Evolutionary conservation across 2,888 invertebrate genomes (phyloP), one percentile per base, ranked within the genome.

Genomic region (Synanthedon myopaeformis): DNA sequence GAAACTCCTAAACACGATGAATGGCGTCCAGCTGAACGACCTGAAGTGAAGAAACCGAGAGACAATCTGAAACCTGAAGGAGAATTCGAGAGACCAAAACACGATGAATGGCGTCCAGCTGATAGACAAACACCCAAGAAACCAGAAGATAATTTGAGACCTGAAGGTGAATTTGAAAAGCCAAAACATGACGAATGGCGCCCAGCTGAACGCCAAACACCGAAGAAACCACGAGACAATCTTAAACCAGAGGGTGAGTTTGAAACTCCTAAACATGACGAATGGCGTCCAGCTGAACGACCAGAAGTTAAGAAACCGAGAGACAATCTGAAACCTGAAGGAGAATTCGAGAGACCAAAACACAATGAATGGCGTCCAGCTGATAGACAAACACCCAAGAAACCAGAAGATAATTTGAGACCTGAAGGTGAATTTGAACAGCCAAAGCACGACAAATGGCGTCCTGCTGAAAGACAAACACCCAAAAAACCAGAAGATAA

Each of bases 1-100:
- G 79, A 89, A 52, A 65, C 74, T 5, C 88, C 88, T 0, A 78
- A 78, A 5, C 81, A 73, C 51, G 75, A 76, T 1, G 58, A 84
- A 72, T 85, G 75, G 67, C 63, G 65, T 0, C 85, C 88, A 1
- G 88, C 80, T 3, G 89, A 87, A 52, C 60, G 59, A 52, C 77
- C 57, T 5, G 58, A 59, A 8, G 76, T 68, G 23, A 75, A 64
- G 1, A 76, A 70, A 41, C 84, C 80, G 0, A 58, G 76, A 13
- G 91, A 92, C 57, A 91, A 92, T 59, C 63, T 92, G 0, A 72
- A 64, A 49, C 88, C 89, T 0, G 91, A 89, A 63, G 87, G 82
- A 0, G 79, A 82, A 1, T 81, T 88, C 59, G 82, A 88, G 35
- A 65, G 67, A 4, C 89, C 87, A 0, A 76, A 79, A 12, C 81